Evolutionary conservation across 2,888 invertebrate genomes (phyloP).

Genomic region (Luperina nickerlii): DNA sequence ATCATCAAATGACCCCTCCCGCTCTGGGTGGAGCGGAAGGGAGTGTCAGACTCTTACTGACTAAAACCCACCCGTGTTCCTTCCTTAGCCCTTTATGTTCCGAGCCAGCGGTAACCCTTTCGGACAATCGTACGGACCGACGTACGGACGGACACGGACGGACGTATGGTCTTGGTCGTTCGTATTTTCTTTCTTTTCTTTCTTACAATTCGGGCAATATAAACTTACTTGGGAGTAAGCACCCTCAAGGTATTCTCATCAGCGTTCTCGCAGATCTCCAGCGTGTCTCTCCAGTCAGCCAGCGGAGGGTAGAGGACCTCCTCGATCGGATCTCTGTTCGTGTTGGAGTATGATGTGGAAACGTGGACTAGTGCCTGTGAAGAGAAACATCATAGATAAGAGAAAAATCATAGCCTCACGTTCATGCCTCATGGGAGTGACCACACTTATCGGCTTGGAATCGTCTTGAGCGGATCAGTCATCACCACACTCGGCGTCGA

Average conservation of each 20-base stretch:
- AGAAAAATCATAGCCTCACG: not conserved
- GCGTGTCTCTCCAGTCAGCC: conserved; percentile 92
- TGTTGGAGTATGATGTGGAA: conserved; percentile 97
- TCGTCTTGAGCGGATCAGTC: not conserved
- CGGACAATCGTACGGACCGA: too few relatives aligned
- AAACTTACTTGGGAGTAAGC: conserved; percentile 91
- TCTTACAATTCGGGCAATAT: not conserved
- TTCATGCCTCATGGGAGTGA: not conserved
- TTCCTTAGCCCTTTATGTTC: too few relatives aligned
- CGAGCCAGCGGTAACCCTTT: too few relatives aligned
- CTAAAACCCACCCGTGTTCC: too few relatives aligned
- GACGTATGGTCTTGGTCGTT: too few relatives aligned
- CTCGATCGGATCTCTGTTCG: conserved; percentile 93
- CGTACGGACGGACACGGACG: too few relatives aligned
- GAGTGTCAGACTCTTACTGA: too few relatives aligned
- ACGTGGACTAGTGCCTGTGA: conserved; percentile 93
- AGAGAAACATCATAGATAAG: not conserved
- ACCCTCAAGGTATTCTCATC: conserved; percentile 90
- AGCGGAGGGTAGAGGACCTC: conserved; percentile 94
- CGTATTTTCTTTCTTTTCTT: too few relatives aligned
- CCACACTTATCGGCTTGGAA: not conserved
- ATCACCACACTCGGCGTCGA: not conserved
- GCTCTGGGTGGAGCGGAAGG: too few relatives aligned
- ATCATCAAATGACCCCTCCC: too few relatives aligned
- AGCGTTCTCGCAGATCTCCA: conserved; percentile 91